phyloP scores from a whole-genome alignment of 1,140 invertebrate genomes.

The Drosophila navojoa region DNA sequence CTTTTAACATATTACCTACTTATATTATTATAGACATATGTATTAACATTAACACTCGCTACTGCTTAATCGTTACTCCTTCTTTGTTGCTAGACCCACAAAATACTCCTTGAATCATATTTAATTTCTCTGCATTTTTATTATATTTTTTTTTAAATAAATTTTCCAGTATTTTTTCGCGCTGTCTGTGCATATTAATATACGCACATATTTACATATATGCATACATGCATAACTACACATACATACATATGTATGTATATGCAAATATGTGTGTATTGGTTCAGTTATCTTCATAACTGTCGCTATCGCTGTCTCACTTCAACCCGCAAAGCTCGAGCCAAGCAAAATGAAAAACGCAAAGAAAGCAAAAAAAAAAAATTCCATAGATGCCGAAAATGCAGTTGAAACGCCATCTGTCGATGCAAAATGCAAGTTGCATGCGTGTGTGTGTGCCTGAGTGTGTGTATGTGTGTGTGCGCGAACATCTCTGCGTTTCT shows the following conservation, averaged over 20 bases:
- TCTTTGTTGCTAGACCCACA: not conserved
- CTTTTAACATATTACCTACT: too few species aligned
- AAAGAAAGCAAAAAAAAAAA: slow-evolving; percentile 7
- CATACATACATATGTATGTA: not conserved
- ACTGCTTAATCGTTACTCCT: not conserved
- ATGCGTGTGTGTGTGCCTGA: slow-evolving; percentile 4
- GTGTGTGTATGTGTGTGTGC: slow-evolving; percentile 13
- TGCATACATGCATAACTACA: not conserved
- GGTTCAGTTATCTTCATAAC: slow-evolving; percentile 1
- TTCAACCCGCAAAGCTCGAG: slow-evolving; percentile 1
- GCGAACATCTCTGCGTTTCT: too few species aligned
- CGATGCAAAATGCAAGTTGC: slow-evolving; percentile 37
- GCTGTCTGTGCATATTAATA: not conserved
- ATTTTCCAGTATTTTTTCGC: slow-evolving; percentile 11
- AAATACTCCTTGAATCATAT: slow-evolving; percentile 1
- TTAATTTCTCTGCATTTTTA: slow-evolving; percentile 13
- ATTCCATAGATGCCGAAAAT: slow-evolving; percentile 24
- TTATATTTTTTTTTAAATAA: too few species aligned
- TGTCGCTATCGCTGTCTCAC: slow-evolving; percentile 24
- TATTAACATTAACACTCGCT: too few species aligned
- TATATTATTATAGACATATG: too few species aligned
- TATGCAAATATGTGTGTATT: slow-evolving; percentile 12
- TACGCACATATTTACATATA: not conserved
- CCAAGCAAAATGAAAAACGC: too few species aligned
- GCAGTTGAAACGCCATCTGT: slow-evolving; percentile 48